A percentile compares a stretch with the other conserved stretches of the same genome.
These are phyloP conservation scores for Tanytarsus gracilentus DNA, from an alignment of 2,888 invertebrate species.

Conservation along the genomic window DNA sequence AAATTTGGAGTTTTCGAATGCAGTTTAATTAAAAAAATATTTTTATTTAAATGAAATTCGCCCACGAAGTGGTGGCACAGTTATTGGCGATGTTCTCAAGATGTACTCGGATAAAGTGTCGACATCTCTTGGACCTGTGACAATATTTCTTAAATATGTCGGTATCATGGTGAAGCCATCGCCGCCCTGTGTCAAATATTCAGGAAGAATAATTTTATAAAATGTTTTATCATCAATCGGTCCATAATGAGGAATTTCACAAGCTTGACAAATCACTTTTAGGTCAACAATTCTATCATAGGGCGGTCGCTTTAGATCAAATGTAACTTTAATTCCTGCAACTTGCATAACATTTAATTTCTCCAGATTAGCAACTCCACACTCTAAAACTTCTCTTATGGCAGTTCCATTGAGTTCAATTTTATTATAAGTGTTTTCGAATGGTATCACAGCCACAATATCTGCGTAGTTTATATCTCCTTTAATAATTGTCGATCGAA, in stretches of 20 bases:
- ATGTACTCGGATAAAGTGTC: conserved; percentile 36
- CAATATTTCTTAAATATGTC: conserved; percentile 38
- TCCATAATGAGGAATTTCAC: conserved; percentile 54
- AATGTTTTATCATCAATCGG: conserved; percentile 48
- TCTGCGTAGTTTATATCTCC: too few relatives aligned
- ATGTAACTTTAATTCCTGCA: conserved; percentile 49
- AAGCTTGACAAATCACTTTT: conserved; percentile 52
- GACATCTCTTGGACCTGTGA: conserved; percentile 35
- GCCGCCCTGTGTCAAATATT: conserved; percentile 58
- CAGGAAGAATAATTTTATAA: conserved; percentile 56
- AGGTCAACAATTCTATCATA: conserved; percentile 52
- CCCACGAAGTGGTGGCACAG: neutral
- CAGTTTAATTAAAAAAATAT: too few relatives aligned
- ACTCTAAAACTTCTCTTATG: neutral
- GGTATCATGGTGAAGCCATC: conserved; percentile 53
- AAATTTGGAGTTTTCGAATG: too few relatives aligned
- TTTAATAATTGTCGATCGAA: too few relatives aligned
- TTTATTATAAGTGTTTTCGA: neutral
- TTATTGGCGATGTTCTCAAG: conserved; percentile 3
- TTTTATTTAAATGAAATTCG: conserved; percentile 3
- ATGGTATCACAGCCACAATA: too few relatives aligned
- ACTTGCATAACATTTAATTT: conserved; percentile 44
- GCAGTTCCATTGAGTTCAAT: neutral
- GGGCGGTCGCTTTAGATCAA: conserved; percentile 50
- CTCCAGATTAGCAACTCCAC: neutral